Percentiles rank a stretch among this genome's conserved stretches.
These are phyloP conservation scores for Delphinapterus leucas DNA, from an alignment of 2,113 vertebrate genomes.

Conservation along the genomic window DNA sequence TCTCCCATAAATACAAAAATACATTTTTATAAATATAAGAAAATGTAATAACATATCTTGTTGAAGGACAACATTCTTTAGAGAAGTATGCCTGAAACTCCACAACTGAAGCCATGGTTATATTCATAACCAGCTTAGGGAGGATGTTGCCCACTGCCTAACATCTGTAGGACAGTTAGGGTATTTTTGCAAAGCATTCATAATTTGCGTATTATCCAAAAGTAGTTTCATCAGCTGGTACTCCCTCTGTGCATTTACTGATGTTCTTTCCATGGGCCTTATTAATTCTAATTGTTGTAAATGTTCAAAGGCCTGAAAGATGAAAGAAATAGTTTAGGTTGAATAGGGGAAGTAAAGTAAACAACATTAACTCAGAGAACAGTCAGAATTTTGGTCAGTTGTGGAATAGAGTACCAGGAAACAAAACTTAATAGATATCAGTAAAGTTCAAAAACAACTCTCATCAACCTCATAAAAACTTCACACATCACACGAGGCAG, in stretches of 20 bases:
- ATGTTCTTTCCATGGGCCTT: conserved; percentile 85
- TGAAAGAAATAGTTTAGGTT: conserved; percentile 7
- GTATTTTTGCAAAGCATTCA: conserved; percentile 94
- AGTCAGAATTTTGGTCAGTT: background rate
- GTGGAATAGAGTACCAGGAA: background rate
- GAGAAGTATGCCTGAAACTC: background rate
- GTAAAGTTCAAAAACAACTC: background rate
- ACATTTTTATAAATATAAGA: conserved; percentile 51
- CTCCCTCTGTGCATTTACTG: conserved; percentile 87
- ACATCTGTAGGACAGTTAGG: conserved; percentile 96
- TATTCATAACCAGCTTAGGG: conserved; percentile 82
- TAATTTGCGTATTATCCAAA: conserved; percentile 92
- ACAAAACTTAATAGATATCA: background rate
- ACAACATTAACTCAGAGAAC: background rate
- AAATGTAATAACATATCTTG: conserved; percentile 13
- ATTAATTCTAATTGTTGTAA: conserved; percentile 94
- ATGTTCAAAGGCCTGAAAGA: conserved; percentile 93
- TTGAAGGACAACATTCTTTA: conserved; percentile 20
- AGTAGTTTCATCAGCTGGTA: conserved; percentile 91
- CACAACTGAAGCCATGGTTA: background rate
- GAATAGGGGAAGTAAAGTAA: background rate
- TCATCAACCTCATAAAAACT: background rate
- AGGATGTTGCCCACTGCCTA: conserved; percentile 93
- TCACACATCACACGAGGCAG: background rate
- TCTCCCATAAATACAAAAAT: conserved; percentile 52